Conservation (phyloP, 37 sponge, comb jelly and placozoan genomes). For the Oopsacas minuta region DNA sequence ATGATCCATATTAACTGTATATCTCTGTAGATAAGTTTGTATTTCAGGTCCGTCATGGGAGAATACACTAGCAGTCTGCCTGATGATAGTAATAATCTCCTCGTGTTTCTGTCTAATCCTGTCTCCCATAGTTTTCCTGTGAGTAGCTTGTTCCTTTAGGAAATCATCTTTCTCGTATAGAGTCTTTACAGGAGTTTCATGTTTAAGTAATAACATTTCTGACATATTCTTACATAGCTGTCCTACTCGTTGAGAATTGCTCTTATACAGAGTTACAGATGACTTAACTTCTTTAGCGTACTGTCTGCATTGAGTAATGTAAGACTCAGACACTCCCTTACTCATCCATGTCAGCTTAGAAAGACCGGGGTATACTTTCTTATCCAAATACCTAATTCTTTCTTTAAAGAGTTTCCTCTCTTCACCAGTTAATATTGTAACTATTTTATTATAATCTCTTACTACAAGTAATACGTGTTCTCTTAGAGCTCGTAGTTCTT, state of each 20-base stretch:
- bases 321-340: slow-evolving; percentile 65
- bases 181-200: slow-evolving; percentile 38
- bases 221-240: background rate
- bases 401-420: slow-evolving; percentile 83
- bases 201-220: background rate
- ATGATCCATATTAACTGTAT: slow-evolving; percentile 77
- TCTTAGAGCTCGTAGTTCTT: slow-evolving; percentile 68
- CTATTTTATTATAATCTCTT: slow-evolving; percentile 89
- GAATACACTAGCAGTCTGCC: slow-evolving; percentile 62
- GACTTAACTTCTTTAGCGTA: slow-evolving; percentile 52
- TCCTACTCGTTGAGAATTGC: background rate
- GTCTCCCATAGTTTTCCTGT: slow-evolving; percentile 36
- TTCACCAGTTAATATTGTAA: slow-evolving; percentile 47
- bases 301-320: slow-evolving; percentile 68
- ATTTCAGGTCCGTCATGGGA: slow-evolving; percentile 66
- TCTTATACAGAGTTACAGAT: background rate
- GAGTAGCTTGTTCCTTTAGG: slow-evolving; percentile 59
- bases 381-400: slow-evolving; percentile 69
- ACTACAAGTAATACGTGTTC: slow-evolving; percentile 91
- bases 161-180: slow-evolving; percentile 81
- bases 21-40: slow-evolving; percentile 58
- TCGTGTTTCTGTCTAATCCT: slow-evolving; percentile 52
- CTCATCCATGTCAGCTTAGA: slow-evolving; percentile 93
- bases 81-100: slow-evolving; percentile 59
- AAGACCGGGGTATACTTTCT: slow-evolving; percentile 82